Evolutionary conservation across 2,888 invertebrate species (phyloP).

Genomic region (Dendrolimus houi): DNA sequence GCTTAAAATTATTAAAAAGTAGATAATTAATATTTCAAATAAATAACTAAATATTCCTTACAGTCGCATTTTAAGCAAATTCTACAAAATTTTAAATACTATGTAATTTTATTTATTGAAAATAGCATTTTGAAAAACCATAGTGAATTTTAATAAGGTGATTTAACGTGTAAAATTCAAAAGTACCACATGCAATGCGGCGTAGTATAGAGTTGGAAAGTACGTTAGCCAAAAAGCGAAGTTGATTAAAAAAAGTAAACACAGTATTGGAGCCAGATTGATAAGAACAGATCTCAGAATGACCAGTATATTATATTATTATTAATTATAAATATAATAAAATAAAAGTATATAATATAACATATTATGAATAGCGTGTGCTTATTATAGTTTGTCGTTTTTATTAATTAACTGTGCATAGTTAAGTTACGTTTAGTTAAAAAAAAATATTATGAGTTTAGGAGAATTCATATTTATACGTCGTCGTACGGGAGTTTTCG

Average conservation of each 20-base stretch:
- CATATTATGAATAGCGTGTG: conserved; percentile 33
- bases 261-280: conserved; percentile 57
- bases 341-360: conserved; percentile 18
- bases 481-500: background rate
- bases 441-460: conserved; percentile 10
- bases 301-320: conserved; percentile 62
- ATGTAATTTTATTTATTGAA: no score
- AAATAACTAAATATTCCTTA: no score
- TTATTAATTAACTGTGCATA: conserved; percentile 36
- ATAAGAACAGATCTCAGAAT: conserved; percentile 67
- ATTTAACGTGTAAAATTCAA: no score
- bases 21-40: no score
- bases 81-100: no score
- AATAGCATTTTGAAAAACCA: no score
- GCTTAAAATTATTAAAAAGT: no score
- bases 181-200: no score
- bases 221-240: no score
- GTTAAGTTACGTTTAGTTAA: conserved; percentile 37
- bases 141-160: no score
- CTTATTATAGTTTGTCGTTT: conserved; percentile 35
- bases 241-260: conserved; percentile 11
- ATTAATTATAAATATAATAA: conserved; percentile 25
- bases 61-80: no score
- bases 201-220: no score
- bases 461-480: background rate